Base-by-base conservation (phyloP, 2,113 vertebrate species). In the Pavo muticus region DNA sequence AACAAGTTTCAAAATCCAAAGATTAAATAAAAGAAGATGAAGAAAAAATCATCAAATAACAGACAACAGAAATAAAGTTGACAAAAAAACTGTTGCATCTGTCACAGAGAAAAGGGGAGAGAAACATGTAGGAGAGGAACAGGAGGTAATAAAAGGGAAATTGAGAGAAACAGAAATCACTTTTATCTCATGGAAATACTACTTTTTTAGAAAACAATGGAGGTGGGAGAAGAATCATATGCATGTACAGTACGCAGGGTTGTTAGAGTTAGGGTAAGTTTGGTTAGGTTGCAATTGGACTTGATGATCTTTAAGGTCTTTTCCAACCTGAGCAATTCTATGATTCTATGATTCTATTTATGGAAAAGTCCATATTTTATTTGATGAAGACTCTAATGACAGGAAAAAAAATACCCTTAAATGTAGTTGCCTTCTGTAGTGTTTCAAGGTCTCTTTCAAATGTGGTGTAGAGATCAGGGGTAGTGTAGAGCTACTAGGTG, bases 391-490 rank as follows among this genome's bases (percentile, higher is more conserved):
- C 9, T 72, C 48, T 37, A 68, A 59, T 25, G 32, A 27, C 11
- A n/a, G 27, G 39, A 19, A 64, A 30, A 72, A 78, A 59, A 59
- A 74, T 11, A 21, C 29, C n/a, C n/a, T 44, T 23, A 82, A 80
- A 84, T 30, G 19, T 2, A 48, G 6, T 20, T 72, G 12, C 16
- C n/a, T 84, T 72, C 14, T 50, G 39, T 7, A 6, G 12, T 37
- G 79, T 83, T 47, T 40, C 27, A 68, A 13, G 2, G 2, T 44
- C 25, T 86, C 27, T 64, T 57, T 57, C 21, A 54, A 72, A 64
- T 59, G 27, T 11, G 27, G 1, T 30, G 4, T 39, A 29, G 73
- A 39, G 24, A 57, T 3, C 24, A 15, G 2, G 0, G 1, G 10
- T 8, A 65, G 9, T 6, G 4, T 52, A 84, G 29, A 63, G 14